Conservation (phyloP, 2,888 invertebrate species). For the Pammene fasciana region DNA sequence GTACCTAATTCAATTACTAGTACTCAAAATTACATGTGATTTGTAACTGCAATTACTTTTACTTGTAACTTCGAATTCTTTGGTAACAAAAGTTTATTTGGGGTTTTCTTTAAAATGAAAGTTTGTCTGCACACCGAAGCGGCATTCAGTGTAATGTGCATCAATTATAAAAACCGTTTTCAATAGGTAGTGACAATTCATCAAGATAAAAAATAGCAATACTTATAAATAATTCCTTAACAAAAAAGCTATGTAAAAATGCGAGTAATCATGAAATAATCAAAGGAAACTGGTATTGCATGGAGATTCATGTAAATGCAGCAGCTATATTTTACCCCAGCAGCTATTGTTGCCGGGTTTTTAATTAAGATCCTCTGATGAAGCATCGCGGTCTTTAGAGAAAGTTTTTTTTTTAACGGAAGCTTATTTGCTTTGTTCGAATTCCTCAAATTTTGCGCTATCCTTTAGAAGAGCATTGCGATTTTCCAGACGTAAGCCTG, state of each 20-base stretch:
- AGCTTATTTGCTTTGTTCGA: slow-evolving; percentile 51
- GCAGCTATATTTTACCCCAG: slow-evolving; percentile 53
- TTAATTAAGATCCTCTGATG: slow-evolving; percentile 65
- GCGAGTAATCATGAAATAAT: slow-evolving; percentile 31
- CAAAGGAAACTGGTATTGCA: slow-evolving; percentile 36
- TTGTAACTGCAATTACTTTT: too few relatives aligned
- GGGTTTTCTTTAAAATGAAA: too few relatives aligned
- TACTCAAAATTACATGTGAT: too few relatives aligned
- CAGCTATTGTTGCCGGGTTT: slow-evolving; percentile 59
- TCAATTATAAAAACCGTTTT: too few relatives aligned
- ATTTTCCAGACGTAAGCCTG: slow-evolving; percentile 21
- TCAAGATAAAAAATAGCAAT: too few relatives aligned
- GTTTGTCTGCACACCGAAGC: too few relatives aligned
- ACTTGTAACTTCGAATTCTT: too few relatives aligned
- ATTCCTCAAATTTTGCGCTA: slow-evolving; percentile 41
- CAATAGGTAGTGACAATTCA: too few relatives aligned
- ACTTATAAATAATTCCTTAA: too few relatives aligned
- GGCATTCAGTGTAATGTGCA: too few relatives aligned
- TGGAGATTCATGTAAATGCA: slow-evolving; percentile 37
- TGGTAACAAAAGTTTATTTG: too few relatives aligned
- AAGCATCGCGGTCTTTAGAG: slow-evolving; percentile 57
- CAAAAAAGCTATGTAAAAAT: neutral
- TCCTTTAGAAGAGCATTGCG: slow-evolving; percentile 27
- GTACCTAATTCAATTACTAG: too few relatives aligned
- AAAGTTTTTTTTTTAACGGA: slow-evolving; percentile 46